These are phyloP conservation scores for Hemicentrotus pulcherrimus DNA, from an alignment of 35 echinoderm and acorn worm genomes.

Conservation along the genomic window DNA sequence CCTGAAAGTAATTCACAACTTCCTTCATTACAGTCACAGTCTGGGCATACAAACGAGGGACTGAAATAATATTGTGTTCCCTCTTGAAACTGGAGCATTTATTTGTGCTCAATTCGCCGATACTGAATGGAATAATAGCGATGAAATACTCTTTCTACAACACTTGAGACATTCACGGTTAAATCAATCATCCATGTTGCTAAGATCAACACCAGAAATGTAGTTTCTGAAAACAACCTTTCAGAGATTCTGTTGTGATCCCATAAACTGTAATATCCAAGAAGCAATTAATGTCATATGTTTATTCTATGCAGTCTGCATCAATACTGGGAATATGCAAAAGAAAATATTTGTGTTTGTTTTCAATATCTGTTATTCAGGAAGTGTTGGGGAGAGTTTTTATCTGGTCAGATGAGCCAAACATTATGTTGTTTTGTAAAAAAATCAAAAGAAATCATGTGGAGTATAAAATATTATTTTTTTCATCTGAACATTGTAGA, in stretches of 20 bases:
- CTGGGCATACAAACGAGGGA: not conserved
- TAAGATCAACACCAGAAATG: not conserved
- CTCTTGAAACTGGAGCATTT: not conserved
- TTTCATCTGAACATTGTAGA: too few species aligned
- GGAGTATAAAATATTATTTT: too few species aligned
- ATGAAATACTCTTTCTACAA: not conserved
- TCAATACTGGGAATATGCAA: not conserved
- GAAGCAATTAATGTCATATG: not conserved
- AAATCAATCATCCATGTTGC: not conserved
- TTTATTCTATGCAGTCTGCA: not conserved
- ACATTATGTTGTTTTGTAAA: too few species aligned
- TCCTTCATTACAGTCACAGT: not conserved
- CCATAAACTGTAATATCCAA: not conserved
- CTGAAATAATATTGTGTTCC: not conserved
- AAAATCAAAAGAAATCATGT: too few species aligned
- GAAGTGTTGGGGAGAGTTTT: too few species aligned
- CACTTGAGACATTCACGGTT: constrained; percentile 9
- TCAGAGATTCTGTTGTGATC: not conserved
- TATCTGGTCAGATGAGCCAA: too few species aligned
- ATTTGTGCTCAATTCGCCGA: not conserved
- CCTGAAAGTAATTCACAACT: constrained; percentile 2
- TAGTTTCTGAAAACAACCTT: not conserved
- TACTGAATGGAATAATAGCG: not conserved
- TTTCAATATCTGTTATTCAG: too few species aligned
- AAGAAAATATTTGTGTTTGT: not conserved